Evolutionary conservation across 2,888 invertebrate genomes (phyloP).

Genomic region (Meiosimyza platycephala): DNA sequence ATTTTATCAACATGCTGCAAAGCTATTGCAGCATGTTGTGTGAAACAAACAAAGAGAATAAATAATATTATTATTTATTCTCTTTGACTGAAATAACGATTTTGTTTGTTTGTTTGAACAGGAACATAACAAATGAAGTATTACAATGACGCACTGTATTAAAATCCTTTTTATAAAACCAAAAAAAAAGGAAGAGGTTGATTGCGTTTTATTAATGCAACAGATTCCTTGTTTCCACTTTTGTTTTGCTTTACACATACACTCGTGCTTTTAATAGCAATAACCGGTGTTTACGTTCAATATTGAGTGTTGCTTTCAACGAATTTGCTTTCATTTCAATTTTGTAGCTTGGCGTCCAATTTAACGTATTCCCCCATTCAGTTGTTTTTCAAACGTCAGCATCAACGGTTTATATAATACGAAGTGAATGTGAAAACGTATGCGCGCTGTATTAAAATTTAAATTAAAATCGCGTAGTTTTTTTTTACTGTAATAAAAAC

Average conservation of each 20-base stretch:
- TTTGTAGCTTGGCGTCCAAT: constrained; percentile 7
- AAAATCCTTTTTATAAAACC: neutral
- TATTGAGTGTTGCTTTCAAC: neutral
- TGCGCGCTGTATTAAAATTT: constrained; percentile 2
- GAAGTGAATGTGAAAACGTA: neutral
- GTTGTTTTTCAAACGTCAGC: constrained; percentile 45
- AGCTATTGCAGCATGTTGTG: too few species aligned
- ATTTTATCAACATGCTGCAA: too few species aligned
- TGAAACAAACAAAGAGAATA: too few species aligned
- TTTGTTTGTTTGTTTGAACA: constrained; percentile 26
- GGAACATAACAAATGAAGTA: constrained; percentile 38
- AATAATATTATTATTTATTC: too few species aligned
- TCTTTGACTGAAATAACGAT: constrained; percentile 33
- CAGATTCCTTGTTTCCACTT: neutral
- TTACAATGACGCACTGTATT: constrained; percentile 38
- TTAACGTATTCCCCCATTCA: constrained; percentile 35
- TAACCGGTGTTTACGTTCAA: constrained; percentile 13
- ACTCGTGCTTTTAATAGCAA: neutral
- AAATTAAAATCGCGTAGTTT: constrained; percentile 6
- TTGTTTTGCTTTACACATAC: neutral
- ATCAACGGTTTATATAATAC: constrained; percentile 20
- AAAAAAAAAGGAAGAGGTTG: constrained; percentile 25
- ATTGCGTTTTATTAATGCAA: constrained; percentile 8
- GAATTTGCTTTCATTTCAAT: neutral
- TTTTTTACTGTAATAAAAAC: constrained; percentile 15